These are phyloP conservation scores for Agrypnus murinus DNA, from an alignment of 2,888 invertebrate genomes.

Conservation along the genomic window DNA sequence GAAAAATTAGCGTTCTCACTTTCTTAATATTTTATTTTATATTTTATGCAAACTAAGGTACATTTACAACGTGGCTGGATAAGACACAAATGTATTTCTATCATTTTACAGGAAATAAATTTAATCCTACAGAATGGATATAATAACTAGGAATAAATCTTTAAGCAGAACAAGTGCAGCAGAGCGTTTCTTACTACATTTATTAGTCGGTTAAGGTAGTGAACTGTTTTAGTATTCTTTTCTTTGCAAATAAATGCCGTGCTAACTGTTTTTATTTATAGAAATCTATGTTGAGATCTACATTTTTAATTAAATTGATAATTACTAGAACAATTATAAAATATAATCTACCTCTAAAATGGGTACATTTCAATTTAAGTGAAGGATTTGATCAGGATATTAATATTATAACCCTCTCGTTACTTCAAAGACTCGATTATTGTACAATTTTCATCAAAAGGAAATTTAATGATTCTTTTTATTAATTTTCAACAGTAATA, in stretches of 20 bases:
- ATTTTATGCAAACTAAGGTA: constrained; percentile 21
- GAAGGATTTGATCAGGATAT: neutral
- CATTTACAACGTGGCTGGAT: constrained; percentile 25
- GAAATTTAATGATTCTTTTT: neutral
- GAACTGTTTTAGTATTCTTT: constrained; percentile 1
- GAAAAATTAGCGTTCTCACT: constrained; percentile 35
- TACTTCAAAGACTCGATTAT: neutral
- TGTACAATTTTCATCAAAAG: neutral
- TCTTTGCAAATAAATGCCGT: neutral
- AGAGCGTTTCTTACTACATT: neutral
- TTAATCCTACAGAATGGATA: constrained; percentile 17
- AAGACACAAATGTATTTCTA: constrained; percentile 19
- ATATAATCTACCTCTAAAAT: no score
- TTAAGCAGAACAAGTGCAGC: constrained; percentile 7
- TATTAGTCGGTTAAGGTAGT: neutral
- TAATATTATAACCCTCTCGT: neutral
- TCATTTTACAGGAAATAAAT: constrained; percentile 19
- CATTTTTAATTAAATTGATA: neutral
- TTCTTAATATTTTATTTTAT: constrained; percentile 37
- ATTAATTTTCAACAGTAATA: neutral
- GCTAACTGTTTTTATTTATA: neutral
- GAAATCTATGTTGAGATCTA: neutral
- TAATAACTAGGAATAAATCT: constrained; percentile 21
- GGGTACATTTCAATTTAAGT: no score
- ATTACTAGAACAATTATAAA: constrained; percentile 1